phyloP scores from a whole-genome alignment of 2,113 vertebrate species.

The Cynocephalus volans region DNA sequence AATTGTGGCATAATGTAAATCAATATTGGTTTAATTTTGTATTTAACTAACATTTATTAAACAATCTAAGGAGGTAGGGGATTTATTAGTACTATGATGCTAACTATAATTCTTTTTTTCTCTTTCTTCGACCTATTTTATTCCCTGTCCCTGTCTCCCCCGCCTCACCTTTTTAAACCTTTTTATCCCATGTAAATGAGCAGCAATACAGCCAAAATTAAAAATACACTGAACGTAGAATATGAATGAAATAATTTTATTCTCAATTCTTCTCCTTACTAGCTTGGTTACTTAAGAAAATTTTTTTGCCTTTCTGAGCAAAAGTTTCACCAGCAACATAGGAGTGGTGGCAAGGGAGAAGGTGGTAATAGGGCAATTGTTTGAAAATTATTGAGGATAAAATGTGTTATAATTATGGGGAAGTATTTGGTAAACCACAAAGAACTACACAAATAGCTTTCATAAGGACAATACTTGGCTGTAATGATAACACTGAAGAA shows the following conservation, averaged over 20 bases:
- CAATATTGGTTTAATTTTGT: conserved; percentile 19
- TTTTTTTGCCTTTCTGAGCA: background rate
- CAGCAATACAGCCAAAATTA: background rate
- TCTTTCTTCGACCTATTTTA: background rate
- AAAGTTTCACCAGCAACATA: background rate
- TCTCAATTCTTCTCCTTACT: background rate
- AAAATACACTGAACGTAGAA: background rate
- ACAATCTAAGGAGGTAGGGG: background rate
- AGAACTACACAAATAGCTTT: background rate
- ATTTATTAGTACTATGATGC: background rate
- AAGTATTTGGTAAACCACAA: background rate
- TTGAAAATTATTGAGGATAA: background rate
- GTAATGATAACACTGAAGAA: background rate
- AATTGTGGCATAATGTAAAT: background rate
- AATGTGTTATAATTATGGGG: background rate
- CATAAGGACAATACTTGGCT: background rate
- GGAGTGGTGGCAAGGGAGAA: background rate
- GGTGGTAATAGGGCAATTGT: background rate
- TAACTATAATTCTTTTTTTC: background rate
- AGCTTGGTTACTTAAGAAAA: background rate
- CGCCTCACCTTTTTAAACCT: background rate
- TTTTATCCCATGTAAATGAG: background rate
- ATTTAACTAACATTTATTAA: conserved; percentile 13
- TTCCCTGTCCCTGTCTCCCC: background rate
- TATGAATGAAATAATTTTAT: conserved; percentile 23